These are phyloP conservation scores for Strix aluco DNA, from an alignment of 2,113 vertebrate genomes.

Conservation along the genomic window DNA sequence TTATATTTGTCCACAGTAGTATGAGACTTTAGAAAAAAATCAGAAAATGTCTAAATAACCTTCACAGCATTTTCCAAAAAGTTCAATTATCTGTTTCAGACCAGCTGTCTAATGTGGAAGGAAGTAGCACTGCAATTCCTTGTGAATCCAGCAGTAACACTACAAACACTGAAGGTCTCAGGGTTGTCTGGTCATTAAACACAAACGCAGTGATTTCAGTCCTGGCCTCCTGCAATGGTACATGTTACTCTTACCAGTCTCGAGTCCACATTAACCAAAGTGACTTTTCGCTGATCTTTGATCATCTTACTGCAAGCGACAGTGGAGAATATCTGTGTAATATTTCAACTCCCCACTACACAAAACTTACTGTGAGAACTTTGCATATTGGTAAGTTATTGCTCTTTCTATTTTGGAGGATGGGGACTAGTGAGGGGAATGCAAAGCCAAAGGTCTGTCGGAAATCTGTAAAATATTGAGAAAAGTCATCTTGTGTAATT, in stretches of 20 bases:
- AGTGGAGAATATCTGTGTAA: slow-evolving; percentile 60
- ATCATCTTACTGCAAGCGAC: background rate
- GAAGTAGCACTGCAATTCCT: background rate
- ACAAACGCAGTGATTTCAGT: background rate
- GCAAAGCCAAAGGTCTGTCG: background rate
- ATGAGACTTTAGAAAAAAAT: background rate
- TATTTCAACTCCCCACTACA: slow-evolving; percentile 39
- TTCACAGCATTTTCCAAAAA: background rate
- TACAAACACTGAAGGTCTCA: background rate
- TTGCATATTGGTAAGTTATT: slow-evolving; percentile 52
- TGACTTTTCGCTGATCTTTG: slow-evolving; percentile 16
- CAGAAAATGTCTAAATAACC: background rate
- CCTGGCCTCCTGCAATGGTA: slow-evolving; percentile 47
- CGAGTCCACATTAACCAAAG: background rate
- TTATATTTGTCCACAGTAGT: background rate
- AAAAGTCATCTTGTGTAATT: background rate
- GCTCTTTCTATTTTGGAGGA: background rate
- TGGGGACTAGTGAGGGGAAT: background rate
- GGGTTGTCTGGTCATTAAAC: slow-evolving; percentile 19
- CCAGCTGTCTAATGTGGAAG: background rate
- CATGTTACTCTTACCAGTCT: background rate
- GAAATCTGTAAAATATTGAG: background rate
- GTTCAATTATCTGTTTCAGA: slow-evolving; percentile 46
- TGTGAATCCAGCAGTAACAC: background rate
- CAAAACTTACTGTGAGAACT: slow-evolving; percentile 13